Evolutionary conservation across 2,888 invertebrate species (phyloP).

Genomic region (Standfussiana lucernea): DNA sequence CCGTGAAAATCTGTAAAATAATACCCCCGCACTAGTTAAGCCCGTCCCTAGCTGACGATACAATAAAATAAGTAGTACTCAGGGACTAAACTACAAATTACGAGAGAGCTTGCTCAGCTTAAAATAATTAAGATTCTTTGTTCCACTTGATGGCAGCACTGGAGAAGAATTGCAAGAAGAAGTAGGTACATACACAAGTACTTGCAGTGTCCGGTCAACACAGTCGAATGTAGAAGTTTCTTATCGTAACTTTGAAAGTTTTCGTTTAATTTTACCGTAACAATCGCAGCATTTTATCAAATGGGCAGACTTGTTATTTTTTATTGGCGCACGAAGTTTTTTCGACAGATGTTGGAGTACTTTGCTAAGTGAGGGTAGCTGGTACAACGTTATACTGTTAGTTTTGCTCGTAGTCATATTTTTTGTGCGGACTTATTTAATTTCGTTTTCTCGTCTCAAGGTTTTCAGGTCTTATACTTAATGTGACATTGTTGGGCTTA

Average conservation of each 20-base stretch:
- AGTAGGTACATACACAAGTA: conserved; percentile 9
- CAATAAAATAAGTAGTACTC: conserved; percentile 86
- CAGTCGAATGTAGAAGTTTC: conserved; percentile 53
- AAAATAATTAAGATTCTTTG: conserved; percentile 89
- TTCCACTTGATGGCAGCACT: conserved; percentile 77
- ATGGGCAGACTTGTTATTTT: conserved; percentile 66
- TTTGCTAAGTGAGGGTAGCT: conserved; percentile 61
- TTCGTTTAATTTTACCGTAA: conserved; percentile 64
- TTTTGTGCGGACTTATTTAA: conserved; percentile 55
- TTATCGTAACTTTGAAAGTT: conserved; percentile 61
- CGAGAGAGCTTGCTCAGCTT: conserved; percentile 84
- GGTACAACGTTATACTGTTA: conserved; percentile 55
- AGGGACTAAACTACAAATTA: conserved; percentile 86
- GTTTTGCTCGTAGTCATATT: conserved; percentile 59
- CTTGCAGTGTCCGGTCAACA: conserved; percentile 63
- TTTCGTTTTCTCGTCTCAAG: conserved; percentile 47
- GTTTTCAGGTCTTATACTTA: conserved; percentile 28
- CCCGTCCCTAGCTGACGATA: conserved; percentile 83
- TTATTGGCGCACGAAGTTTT: conserved; percentile 65
- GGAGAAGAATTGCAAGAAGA: conserved; percentile 42
- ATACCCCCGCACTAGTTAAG: conserved; percentile 82
- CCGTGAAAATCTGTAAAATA: conserved; percentile 86
- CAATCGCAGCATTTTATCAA: conserved; percentile 65
- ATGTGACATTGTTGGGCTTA: conserved; percentile 15
- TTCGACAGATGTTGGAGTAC: conserved; percentile 68